Evolutionary conservation across 2,113 vertebrate genomes (phyloP), one percentile per base, ranked within the genome.

Genomic region (Cololabis saira): DNA sequence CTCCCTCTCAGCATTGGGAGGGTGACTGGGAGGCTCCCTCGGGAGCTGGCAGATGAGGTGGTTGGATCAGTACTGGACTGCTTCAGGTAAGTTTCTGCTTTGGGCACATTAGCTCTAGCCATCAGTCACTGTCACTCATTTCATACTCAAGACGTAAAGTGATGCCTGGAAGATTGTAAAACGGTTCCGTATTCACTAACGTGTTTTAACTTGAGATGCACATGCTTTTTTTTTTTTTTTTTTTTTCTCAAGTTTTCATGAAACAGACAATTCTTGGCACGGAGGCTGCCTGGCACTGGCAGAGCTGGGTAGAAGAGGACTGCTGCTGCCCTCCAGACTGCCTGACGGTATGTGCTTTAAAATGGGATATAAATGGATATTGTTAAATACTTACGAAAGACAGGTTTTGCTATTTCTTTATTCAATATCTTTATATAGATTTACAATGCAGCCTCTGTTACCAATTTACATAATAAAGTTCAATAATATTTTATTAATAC

Each of bases 261-360:
- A 98, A 80, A 98, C 95, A 0, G 95, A 98, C 82, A 96, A 91
- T 0, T 92, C 96, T 0, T 98, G 97, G 97, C 98, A 99, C 1
- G 98, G 98, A 0, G 97, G 96, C 41, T 98, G 97, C 81, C 90
- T 99, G 70, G 97, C 97, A 0, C 89, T 99, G 76, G 98, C 97
- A 0, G 98, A 99, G 71, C 91, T 99, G 48, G 96, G 97, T 48
- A 93, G 97, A 64, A 93, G 97, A 92, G 97, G 98, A 54, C 90
- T 99, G 74, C 81, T 99, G 68, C 92, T 99, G 15, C 97, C 97
- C 14, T 95, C 95, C 5, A 93, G 97, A 12, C 92, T 99, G 5
- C 51, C 91, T 14, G 93, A 97, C 21, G 97, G 97, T 98, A 90
- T 74, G 94, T 94, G 49, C 12, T 40, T 13, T 50, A 11, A 51